Evolutionary conservation across 2,113 vertebrate species (phyloP).

Genomic region (Nothoprocta pentlandii): DNA sequence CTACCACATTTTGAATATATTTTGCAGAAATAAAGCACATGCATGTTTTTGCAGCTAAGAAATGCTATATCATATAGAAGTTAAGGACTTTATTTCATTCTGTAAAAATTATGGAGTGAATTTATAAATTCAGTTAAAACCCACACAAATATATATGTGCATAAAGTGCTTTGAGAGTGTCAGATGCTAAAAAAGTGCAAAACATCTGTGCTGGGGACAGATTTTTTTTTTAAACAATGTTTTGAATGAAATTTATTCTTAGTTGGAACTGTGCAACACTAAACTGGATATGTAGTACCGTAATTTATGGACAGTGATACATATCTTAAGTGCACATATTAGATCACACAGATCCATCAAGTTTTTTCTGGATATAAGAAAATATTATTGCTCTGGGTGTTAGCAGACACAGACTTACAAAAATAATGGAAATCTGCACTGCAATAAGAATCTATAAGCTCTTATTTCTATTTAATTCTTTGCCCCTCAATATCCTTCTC

Average conservation of each 20-base stretch:
- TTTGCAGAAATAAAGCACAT: neutral
- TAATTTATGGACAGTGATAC: conserved; percentile 33
- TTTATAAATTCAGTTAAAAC: conserved; percentile 35
- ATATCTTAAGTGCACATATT: conserved; percentile 5
- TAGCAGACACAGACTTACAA: neutral
- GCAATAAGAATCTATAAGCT: neutral
- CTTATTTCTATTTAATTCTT: neutral
- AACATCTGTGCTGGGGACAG: neutral
- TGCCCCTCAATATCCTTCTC: neutral
- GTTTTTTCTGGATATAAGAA: conserved; percentile 28
- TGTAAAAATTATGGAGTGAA: neutral
- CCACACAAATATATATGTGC: neutral
- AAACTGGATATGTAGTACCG: neutral
- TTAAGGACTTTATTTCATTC: neutral
- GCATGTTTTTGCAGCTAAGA: neutral
- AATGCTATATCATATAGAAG: neutral
- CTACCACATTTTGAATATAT: neutral
- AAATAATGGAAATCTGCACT: conserved; percentile 10
- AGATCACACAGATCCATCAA: conserved; percentile 19
- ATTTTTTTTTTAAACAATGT: neutral
- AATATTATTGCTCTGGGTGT: neutral
- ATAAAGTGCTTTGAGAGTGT: conserved; percentile 21
- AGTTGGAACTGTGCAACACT: neutral
- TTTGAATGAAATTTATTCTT: neutral
- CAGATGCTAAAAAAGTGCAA: conserved; percentile 33